Evolutionary conservation across 1,140 invertebrate genomes (phyloP).

Genomic region (Orchestia grillus): DNA sequence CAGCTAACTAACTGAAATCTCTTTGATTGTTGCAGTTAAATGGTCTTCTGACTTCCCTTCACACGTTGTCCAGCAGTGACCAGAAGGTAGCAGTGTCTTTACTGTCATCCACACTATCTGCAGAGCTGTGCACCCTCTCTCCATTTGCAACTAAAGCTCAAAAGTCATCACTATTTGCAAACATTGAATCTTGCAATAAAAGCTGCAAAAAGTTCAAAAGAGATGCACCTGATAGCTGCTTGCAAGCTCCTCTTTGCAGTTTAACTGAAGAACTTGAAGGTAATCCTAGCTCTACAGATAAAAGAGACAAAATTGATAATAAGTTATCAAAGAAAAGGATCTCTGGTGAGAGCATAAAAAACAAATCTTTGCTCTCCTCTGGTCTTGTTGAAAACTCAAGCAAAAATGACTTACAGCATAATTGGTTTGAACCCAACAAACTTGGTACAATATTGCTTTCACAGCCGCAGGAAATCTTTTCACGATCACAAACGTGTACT

Average conservation of each 20-base stretch:
- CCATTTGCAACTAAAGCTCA: too few relatives aligned
- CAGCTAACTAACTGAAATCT: not conserved
- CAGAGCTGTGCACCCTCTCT: not conserved
- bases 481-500: slow-evolving; percentile 43
- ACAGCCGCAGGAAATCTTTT: slow-evolving; percentile 41
- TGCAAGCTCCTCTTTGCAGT: not conserved
- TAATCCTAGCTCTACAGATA: not conserved
- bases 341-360: not conserved
- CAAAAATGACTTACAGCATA: slow-evolving; percentile 10
- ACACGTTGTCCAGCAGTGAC: not conserved
- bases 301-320: not conserved
- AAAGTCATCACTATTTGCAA: not conserved
- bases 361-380: not conserved
- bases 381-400: not conserved
- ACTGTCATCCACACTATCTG: not conserved
- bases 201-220: not conserved
- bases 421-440: slow-evolving; percentile 36
- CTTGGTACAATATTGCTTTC: slow-evolving; percentile 42
- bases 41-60: slow-evolving; percentile 33
- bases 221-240: not conserved
- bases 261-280: not conserved
- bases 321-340: not conserved
- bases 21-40: not conserved
- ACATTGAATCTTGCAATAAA: not conserved
- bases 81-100: not conserved